phyloP scores from a whole-genome alignment of 2,113 vertebrate species.

The Struthio camelus region DNA sequence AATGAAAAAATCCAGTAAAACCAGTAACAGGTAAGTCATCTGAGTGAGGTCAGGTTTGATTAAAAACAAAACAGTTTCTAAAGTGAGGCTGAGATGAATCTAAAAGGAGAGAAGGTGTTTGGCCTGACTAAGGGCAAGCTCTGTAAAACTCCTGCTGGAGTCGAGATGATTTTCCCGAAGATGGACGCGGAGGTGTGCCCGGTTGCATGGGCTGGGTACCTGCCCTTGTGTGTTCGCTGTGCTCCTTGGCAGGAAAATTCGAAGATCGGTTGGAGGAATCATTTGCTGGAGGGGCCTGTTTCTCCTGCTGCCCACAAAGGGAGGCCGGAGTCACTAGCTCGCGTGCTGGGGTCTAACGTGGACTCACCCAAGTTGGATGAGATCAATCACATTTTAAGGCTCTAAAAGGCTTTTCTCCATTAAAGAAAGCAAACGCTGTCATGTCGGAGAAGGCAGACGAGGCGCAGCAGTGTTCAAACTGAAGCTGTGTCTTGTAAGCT shows the following conservation, averaged over 20 bases:
- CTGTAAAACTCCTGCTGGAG: background rate
- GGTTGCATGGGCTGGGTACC: background rate
- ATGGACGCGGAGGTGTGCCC: background rate
- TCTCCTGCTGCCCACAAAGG: background rate
- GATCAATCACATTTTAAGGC: background rate
- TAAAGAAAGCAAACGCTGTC: background rate
- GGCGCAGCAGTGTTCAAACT: background rate
- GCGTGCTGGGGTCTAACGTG: fast-evolving
- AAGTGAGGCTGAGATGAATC: background rate
- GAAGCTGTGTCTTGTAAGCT: background rate
- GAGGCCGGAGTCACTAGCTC: fast-evolving
- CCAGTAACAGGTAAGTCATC: slow-evolving; percentile 3
- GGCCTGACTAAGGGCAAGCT: background rate
- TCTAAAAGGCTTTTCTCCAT: background rate
- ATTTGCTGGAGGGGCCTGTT: background rate
- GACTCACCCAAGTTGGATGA: background rate
- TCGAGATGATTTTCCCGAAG: too few species aligned
- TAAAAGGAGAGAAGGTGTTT: background rate
- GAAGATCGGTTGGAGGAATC: background rate
- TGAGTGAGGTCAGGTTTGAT: background rate
- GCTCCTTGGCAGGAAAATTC: fast-evolving
- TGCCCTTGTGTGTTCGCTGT: background rate
- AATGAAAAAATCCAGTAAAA: slow-evolving; percentile 53
- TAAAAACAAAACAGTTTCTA: background rate
- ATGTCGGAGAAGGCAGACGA: background rate